Evolutionary conservation across 2,113 vertebrate species (phyloP).

Genomic region (Cryptomyrus ogoouensis): DNA sequence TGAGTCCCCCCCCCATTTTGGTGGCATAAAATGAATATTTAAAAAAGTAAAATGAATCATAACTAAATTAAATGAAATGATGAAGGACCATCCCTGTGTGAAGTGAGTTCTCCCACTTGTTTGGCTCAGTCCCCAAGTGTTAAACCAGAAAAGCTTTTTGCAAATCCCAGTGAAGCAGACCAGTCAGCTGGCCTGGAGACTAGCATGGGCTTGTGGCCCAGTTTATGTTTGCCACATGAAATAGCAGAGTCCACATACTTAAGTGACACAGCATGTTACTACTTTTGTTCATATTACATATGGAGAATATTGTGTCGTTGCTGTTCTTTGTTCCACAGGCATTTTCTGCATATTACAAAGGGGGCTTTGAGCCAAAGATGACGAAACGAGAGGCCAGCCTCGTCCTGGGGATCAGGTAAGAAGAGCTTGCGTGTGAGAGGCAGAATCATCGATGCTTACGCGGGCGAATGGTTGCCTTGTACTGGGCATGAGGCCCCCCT

Average conservation of each 20-base stretch:
- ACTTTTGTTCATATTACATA: no score
- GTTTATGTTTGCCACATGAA: background rate
- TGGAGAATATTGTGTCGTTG: background rate
- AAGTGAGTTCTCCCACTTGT: background rate
- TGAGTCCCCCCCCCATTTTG: background rate
- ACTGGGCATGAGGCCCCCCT: background rate
- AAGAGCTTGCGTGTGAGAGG: background rate
- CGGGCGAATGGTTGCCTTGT: background rate
- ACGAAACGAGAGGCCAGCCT: conserved; percentile 85
- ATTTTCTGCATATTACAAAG: conserved; percentile 71
- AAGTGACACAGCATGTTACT: conserved; percentile 48
- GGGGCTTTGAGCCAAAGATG: conserved; percentile 94
- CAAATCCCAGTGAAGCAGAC: background rate
- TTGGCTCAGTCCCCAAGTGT: background rate
- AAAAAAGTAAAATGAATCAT: background rate
- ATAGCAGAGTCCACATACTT: conserved; percentile 57
- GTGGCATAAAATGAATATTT: background rate
- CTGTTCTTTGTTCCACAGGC: background rate
- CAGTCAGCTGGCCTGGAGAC: background rate
- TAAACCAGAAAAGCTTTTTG: background rate
- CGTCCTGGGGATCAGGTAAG: conserved; percentile 84
- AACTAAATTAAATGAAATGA: background rate
- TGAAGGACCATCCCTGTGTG: background rate
- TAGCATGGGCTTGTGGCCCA: background rate
- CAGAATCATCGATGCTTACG: background rate